Evolutionary conservation across 2,797 vertebrate species (phyloP).

Genomic region (Molossus molossus): DNA sequence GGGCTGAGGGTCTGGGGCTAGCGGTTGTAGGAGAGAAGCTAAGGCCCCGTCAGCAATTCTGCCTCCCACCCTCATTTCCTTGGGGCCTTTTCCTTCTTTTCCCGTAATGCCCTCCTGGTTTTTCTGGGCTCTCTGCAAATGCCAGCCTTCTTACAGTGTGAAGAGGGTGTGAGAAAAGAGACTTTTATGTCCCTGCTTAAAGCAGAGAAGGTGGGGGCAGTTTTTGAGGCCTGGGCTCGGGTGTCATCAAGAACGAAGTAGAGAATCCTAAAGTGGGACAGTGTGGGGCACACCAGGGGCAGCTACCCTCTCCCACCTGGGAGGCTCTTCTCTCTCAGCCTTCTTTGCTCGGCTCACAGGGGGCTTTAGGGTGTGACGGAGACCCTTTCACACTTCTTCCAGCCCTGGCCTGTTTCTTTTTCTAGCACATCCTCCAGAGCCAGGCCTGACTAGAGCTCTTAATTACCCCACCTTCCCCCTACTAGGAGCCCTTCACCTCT

Average conservation of each 20-base stretch:
- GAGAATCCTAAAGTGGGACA: slow-evolving; percentile 46
- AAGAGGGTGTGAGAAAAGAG: slow-evolving; percentile 74
- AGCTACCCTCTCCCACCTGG: neutral
- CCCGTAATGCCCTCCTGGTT: slow-evolving; percentile 65
- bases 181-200: slow-evolving; percentile 57
- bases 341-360: neutral
- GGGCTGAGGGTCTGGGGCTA: neutral
- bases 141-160: slow-evolving; percentile 76
- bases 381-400: neutral
- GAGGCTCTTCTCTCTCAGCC: neutral
- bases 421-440: neutral
- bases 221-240: neutral
- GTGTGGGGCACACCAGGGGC: neutral
- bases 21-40: neutral
- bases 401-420: neutral
- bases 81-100: neutral
- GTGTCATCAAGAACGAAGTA: slow-evolving; percentile 29
- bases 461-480: neutral
- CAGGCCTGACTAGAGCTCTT: neutral
- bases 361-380: neutral
- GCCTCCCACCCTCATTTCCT: neutral
- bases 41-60: neutral
- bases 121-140: slow-evolving; percentile 80
- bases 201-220: neutral
- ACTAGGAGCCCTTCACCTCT: neutral